Percentiles rank a stretch among this genome's conserved stretches.
Conservation (phyloP, 2,113 vertebrate species). For the Phylloscopus trochilus region DNA sequence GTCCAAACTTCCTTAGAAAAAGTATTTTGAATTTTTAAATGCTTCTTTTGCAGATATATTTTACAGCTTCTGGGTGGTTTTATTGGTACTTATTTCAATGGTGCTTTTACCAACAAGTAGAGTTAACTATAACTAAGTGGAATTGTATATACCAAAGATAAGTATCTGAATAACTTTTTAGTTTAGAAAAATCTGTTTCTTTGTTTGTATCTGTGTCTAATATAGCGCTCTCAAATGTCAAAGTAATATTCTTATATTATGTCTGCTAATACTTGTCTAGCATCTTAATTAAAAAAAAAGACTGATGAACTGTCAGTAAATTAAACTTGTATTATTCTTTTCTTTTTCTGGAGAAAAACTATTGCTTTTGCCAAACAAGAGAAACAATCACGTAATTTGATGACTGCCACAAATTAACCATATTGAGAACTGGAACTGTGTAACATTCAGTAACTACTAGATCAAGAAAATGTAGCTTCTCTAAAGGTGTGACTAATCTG, state of each 20-base stretch:
- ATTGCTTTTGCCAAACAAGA: not conserved
- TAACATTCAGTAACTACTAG: not conserved
- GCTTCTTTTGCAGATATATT: not conserved
- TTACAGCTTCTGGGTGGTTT: not conserved
- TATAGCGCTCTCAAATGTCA: not conserved
- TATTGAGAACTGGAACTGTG: not conserved
- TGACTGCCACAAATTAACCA: not conserved
- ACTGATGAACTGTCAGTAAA: not conserved
- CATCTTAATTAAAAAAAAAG: not conserved
- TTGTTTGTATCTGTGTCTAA: not conserved
- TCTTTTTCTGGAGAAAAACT: not conserved
- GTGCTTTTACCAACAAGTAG: not conserved
- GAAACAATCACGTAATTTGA: not conserved
- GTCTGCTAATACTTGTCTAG: not conserved
- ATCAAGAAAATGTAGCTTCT: not conserved
- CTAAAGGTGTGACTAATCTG: not conserved
- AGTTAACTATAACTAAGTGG: not conserved
- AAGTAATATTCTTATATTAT: not conserved
- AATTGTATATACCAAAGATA: not conserved
- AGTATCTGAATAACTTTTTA: not conserved
- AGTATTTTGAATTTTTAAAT: not conserved
- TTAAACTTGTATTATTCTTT: not conserved
- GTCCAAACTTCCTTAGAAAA: not conserved
- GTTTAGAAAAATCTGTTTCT: not conserved
- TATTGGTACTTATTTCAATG: not conserved